These are phyloP conservation scores for Oncorhynchus keta DNA, from an alignment of 2,113 vertebrate species.

Conservation along the genomic window DNA sequence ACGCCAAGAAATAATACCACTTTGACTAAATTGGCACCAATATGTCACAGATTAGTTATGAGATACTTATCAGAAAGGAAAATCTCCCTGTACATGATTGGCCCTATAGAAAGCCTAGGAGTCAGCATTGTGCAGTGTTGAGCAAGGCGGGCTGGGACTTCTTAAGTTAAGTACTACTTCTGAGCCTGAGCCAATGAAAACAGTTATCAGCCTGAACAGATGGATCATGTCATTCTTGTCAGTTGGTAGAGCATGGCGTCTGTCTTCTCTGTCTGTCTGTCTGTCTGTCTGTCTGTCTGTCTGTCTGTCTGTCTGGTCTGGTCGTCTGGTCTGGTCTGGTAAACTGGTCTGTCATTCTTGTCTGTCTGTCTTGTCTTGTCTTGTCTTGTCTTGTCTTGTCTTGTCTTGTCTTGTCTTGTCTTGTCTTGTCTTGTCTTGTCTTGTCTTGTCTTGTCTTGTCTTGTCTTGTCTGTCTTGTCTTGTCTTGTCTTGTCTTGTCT, in stretches of 20 bases:
- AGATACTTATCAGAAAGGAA: neutral
- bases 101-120: constrained; percentile 42
- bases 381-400: no score
- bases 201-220: constrained; percentile 63
- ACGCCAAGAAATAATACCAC: neutral
- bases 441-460: neutral
- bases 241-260: no score
- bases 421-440: no score
- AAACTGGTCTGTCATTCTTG: no score
- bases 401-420: no score
- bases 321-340: no score
- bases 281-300: constrained; percentile 5
- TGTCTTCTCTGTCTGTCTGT: constrained; percentile 47
- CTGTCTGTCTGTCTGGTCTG: no score
- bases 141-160: constrained; percentile 50
- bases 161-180: constrained; percentile 53
- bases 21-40: neutral
- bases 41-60: constrained; percentile 11
- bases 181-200: constrained; percentile 66
- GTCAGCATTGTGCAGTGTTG: constrained; percentile 50
- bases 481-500: no score
- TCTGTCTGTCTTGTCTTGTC: no score
- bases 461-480: no score
- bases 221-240: constrained; percentile 48
- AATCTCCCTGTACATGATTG: neutral